Evolutionary conservation across 2,113 vertebrate genomes (phyloP), one percentile per base, ranked within the genome.

Genomic region (Todiramphus chloris): DNA sequence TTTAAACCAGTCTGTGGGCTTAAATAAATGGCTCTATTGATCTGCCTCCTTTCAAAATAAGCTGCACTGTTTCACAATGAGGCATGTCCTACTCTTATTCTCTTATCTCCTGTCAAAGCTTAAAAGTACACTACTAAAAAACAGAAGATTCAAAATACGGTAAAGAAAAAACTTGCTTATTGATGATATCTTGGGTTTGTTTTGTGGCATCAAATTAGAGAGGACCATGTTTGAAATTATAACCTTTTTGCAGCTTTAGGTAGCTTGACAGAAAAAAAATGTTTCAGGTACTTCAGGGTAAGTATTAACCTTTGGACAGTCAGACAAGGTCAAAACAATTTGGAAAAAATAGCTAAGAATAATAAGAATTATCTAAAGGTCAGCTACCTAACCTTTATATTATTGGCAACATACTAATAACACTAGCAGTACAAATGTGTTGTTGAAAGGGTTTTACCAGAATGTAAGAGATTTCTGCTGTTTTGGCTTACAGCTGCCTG

Each of bases 21-120:
- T 95, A 94, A 91, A 87, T 83, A 96, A 96, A 96, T 90, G 96
- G 73, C 59, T 95, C 63, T 95, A 91, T 96, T 96, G 92, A 87
- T 97, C 84, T 5, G 2, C 24, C 16, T 76, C 69, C 55, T 89
- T 91, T 96, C 90, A 93, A 93, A 97, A 92, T 84, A 95, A 92
- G 84, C 37, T 53, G 93, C 83, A 94, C 83, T 70, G 78, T 90
- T 97, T 96, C 93, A 94, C 53, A 95, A 92, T 94, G 58, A 94
- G 58, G 68, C 41, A 74, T 81, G 55, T 16, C 37, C 46, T 16
- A 59, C 41, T 88, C 90, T 60, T 83, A 37, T 80, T 83, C 63
- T 92, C 68, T 88, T 90, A 85, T 95, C 75, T 90, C 24, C 44
- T 87, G 43, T 76, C 66, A 88, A 93, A 93, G 50, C n/a, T 83